phyloP scores from a whole-genome alignment of 2,888 invertebrate species.

The Lasioglossum pauxillum region DNA sequence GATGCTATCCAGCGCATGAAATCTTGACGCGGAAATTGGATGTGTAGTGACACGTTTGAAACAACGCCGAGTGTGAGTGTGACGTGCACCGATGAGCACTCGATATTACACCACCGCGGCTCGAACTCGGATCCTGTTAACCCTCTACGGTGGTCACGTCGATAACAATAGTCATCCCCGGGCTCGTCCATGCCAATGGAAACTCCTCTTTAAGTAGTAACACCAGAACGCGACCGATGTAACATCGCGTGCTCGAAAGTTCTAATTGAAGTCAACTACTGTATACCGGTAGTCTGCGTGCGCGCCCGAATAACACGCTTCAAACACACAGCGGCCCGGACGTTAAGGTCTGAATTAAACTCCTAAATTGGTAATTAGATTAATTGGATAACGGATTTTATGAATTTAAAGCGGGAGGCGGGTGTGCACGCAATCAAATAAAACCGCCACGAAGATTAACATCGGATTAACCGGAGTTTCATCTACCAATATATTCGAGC shows the following conservation, averaged over 20 bases:
- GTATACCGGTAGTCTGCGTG: neutral
- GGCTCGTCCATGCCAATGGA: constrained; percentile 42
- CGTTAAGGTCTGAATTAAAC: neutral
- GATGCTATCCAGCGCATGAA: constrained; percentile 11
- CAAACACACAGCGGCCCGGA: neutral
- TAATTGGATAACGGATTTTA: constrained; percentile 8
- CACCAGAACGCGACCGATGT: constrained; percentile 16
- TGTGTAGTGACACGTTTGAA: constrained; percentile 28
- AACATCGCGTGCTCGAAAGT: constrained; percentile 27
- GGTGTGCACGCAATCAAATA: neutral
- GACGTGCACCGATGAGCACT: constrained; percentile 35
- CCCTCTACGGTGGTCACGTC: constrained; percentile 45
- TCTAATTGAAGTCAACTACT: constrained; percentile 27
- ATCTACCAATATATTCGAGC: neutral
- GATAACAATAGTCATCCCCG: constrained; percentile 48
- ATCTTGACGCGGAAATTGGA: constrained; percentile 38
- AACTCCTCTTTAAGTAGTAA: constrained; percentile 23
- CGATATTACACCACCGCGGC: constrained; percentile 30
- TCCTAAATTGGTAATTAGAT: neutral
- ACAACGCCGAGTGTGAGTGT: constrained; percentile 20
- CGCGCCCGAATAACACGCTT: neutral
- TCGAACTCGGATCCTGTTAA: constrained; percentile 41
- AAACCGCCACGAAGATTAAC: neutral
- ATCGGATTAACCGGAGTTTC: neutral
- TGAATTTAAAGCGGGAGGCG: neutral